Evolutionary conservation across 2,797 vertebrate genomes (phyloP).

Genomic region (Sebastes minor): DNA sequence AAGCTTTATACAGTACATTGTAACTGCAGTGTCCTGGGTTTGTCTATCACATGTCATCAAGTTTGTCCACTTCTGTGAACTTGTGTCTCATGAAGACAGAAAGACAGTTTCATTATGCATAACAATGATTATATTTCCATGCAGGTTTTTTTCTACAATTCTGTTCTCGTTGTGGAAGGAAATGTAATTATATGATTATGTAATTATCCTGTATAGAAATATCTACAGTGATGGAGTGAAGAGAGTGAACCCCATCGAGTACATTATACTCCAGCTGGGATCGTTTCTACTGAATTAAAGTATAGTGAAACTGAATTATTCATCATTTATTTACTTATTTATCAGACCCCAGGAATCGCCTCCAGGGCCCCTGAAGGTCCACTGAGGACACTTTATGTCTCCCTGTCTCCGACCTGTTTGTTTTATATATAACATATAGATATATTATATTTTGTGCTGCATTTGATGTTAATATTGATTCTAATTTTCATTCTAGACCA

Average conservation of each 20-base stretch:
- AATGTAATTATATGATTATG: background rate
- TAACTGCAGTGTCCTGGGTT: background rate
- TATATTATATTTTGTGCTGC: background rate
- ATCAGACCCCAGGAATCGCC: background rate
- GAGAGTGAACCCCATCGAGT: background rate
- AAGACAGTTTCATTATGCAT: background rate
- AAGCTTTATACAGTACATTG: background rate
- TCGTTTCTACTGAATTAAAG: background rate
- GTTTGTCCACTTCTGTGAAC: background rate
- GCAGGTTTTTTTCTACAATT: background rate
- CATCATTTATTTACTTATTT: slow-evolving; percentile 34
- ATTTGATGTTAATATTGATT: background rate
- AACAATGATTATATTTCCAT: background rate
- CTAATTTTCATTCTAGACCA: background rate
- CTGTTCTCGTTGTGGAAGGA: background rate
- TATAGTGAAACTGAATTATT: slow-evolving; percentile 24
- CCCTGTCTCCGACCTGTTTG: background rate
- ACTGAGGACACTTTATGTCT: background rate
- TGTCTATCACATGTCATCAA: background rate
- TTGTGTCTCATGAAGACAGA: background rate
- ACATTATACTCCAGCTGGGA: background rate
- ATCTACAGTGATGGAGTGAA: background rate
- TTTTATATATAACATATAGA: background rate
- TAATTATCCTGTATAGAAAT: too few species aligned
- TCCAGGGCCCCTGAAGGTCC: background rate